Evolutionary conservation across 2,888 invertebrate genomes (phyloP).

Genomic region (Phortica magna): DNA sequence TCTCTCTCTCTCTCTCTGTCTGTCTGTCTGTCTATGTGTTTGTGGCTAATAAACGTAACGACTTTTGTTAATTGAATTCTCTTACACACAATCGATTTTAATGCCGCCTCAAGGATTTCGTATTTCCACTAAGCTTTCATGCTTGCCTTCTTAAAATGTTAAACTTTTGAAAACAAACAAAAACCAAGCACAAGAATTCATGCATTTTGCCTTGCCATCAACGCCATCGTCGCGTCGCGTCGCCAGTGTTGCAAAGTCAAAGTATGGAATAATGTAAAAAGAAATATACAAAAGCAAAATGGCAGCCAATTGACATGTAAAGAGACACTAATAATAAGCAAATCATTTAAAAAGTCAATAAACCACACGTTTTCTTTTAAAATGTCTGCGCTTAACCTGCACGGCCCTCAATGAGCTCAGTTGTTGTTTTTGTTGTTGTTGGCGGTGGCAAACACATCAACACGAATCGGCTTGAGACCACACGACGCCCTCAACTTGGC

Average conservation of each 20-base stretch:
- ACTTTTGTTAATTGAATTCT: slow-evolving; percentile 11
- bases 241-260: not conserved
- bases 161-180: slow-evolving; percentile 4
- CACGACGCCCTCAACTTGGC: not conserved
- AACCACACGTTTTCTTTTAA: slow-evolving; percentile 25
- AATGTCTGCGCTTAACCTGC: not conserved
- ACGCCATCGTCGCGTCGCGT: not conserved
- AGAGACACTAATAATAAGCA: slow-evolving; percentile 1
- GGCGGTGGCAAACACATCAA: not conserved
- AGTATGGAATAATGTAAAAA: not conserved
- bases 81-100: slow-evolving; percentile 24
- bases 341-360: slow-evolving; percentile 26
- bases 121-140: not conserved
- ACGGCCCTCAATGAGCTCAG: not conserved
- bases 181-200: not conserved
- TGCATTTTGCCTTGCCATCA: not conserved
- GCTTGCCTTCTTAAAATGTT: slow-evolving; percentile 9
- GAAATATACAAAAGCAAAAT: not conserved
- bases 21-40: no score
- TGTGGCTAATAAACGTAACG: not conserved
- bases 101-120: slow-evolving; percentile 15
- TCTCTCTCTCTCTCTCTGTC: no score
- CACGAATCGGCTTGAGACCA: not conserved
- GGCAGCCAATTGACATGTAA: not conserved
- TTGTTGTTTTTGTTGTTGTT: not conserved